Base-by-base conservation (phyloP, 2,113 vertebrate species). In the Aleadryas rufinucha region DNA sequence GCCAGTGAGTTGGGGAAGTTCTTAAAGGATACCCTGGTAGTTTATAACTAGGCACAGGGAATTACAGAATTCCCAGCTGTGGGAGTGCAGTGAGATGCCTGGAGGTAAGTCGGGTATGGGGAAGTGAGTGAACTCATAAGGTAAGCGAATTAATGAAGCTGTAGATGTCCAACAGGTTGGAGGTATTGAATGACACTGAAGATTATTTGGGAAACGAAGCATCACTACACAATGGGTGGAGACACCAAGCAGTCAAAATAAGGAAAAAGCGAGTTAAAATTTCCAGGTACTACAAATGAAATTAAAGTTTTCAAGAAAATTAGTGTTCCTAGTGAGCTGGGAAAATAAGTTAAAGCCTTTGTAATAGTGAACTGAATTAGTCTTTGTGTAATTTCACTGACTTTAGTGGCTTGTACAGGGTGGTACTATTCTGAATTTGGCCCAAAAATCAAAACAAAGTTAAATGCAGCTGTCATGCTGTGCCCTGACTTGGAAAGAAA, bases 401-500 rank as follows among this genome's bases (percentile, higher is more conserved):
- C 19, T 89, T 68, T 37, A 57, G 18, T 53, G 49, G 26, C 24
- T 68, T 88, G 11, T 71, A 61, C 19, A 65, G 65, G 44, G 45
- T 84, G 56, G 49, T 76, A 87, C 27, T 2, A 8, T 45, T 49
- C n/a, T 84, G 79, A 86, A 87, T 84, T 92, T 81, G 68, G 44
- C 37, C 26, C 39, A 1, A 78, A 88, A 92, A 75, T 86, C 68
- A 68, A 92, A 96, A 88, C 65, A 59, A 39, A 60, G 17, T 64
- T 69, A 80, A 88, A 35, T 30, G n/a, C 7, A 66, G n/a, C 60
- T 89, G 93, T 86, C 71, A 45, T 44, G 53, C 57, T 81, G 57
- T 92, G 65, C 52, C 61, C 69, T 87, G 80, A 93, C 90, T 79
- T 82, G 69, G 90, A 96, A 95, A 87, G 60, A 95, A 95, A 92